Conservation (phyloP, 2,888 invertebrate species). For the Drosophila seclusa region DNA sequence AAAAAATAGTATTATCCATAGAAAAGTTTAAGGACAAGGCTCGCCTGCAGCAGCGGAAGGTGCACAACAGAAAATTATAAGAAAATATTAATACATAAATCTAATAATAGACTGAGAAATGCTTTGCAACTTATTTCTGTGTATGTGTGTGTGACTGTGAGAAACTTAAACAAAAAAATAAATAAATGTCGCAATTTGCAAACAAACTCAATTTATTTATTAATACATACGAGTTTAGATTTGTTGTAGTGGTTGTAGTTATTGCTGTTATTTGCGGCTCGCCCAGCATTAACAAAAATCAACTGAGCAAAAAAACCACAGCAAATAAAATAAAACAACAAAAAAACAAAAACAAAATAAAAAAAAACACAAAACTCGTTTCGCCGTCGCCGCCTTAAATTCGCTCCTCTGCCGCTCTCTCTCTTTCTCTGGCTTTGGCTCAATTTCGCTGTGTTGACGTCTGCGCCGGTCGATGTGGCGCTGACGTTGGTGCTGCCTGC, state of each 20-base stretch:
- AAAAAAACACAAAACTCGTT: conserved; percentile 47
- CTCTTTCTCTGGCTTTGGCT: conserved; percentile 22
- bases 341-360: conserved; percentile 20
- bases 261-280: conserved; percentile 39
- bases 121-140: conserved; percentile 19
- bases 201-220: conserved; percentile 64
- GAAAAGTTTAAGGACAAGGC: conserved; percentile 20
- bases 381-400: conserved; percentile 20
- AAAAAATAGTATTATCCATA: background rate
- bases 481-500: conserved; percentile 42
- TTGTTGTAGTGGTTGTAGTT: conserved; percentile 29
- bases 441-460: conserved; percentile 63
- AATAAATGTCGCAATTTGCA: conserved; percentile 69
- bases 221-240: conserved; percentile 35
- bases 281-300: conserved; percentile 36
- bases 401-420: conserved; percentile 36
- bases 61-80: conserved; percentile 26
- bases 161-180: conserved; percentile 36
- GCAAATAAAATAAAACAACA: conserved; percentile 22
- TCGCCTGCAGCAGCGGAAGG: conserved; percentile 49
- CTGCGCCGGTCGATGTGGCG: conserved; percentile 71
- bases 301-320: conserved; percentile 29
- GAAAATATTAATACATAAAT: conserved; percentile 24
- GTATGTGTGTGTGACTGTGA: conserved; percentile 2
- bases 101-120: conserved; percentile 27